Evolutionary conservation across 2,113 vertebrate species (phyloP).

Genomic region (Gasterosteus aculeatus): DNA sequence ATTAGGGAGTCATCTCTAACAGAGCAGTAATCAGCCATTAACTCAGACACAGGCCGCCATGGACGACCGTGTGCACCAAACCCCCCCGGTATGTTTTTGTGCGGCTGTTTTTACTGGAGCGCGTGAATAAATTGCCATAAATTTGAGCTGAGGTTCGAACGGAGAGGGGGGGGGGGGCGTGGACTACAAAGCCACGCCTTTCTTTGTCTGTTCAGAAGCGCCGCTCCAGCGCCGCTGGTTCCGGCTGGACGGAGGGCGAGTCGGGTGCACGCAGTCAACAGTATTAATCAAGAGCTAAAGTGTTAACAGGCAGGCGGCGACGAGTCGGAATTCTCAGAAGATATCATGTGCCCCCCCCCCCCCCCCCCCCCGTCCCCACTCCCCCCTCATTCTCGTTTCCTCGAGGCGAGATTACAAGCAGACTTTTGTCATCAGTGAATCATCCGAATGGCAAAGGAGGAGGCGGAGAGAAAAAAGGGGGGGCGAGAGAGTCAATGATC

Average conservation of each 20-base stretch:
- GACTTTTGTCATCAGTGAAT: slow-evolving; percentile 74
- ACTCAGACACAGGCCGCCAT: slow-evolving; percentile 49
- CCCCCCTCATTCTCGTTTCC: slow-evolving; percentile 10
- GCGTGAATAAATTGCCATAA: slow-evolving; percentile 35
- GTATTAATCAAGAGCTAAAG: too few species aligned
- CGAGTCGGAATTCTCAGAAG: too few species aligned
- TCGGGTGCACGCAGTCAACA: too few species aligned
- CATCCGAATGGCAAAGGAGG: slow-evolving; percentile 64
- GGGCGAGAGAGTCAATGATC: slow-evolving; percentile 68
- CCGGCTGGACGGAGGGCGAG: too few species aligned
- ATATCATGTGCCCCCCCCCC: not conserved
- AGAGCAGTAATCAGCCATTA: slow-evolving; percentile 75
- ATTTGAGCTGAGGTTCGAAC: not conserved
- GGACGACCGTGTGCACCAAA: not conserved
- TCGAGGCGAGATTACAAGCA: slow-evolving; percentile 71
- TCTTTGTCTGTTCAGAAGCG: too few species aligned
- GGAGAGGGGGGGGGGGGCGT: not conserved
- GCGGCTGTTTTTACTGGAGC: slow-evolving; percentile 32
- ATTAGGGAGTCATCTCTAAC: slow-evolving; percentile 48
- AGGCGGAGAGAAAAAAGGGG: slow-evolving; percentile 51
- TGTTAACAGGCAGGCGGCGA: too few species aligned
- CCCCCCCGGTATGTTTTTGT: slow-evolving; percentile 22
- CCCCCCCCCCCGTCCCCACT: not conserved
- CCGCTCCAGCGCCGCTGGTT: too few species aligned
- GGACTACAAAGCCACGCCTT: too few species aligned